Evolutionary conservation across 2,113 vertebrate genomes (phyloP).

Genomic region (Cinclus cinclus): DNA sequence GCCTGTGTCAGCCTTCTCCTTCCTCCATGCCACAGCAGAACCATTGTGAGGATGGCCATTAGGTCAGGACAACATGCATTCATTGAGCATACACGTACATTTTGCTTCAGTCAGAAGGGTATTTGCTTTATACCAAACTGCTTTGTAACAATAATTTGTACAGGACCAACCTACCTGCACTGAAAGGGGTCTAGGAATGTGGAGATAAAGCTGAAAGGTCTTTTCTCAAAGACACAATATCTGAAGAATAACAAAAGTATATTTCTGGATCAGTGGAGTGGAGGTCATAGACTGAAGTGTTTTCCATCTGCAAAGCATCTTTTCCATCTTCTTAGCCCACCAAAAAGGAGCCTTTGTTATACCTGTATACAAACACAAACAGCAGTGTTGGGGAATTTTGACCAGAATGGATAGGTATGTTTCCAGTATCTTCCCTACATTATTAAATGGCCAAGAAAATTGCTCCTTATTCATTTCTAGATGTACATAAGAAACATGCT

Average conservation of each 20-base stretch:
- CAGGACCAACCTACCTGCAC: neutral
- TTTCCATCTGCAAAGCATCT: neutral
- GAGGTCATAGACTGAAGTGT: neutral
- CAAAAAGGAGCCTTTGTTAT: neutral
- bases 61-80: neutral
- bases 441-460: neutral
- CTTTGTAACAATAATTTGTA: neutral
- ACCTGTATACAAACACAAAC: neutral
- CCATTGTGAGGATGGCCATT: neutral
- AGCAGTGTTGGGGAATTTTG: neutral
- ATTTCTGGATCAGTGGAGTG: neutral
- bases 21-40: neutral
- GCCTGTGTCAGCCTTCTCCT: neutral
- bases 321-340: neutral
- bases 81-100: fast-evolving
- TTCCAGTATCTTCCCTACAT: neutral
- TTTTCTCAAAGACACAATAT: neutral
- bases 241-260: neutral
- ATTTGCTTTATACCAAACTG: neutral
- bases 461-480: neutral
- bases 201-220: neutral
- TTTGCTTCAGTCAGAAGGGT: neutral
- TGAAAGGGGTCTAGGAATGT: fast-evolving
- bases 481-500: neutral
- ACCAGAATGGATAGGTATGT: neutral